phyloP scores from a whole-genome alignment of 1,140 invertebrate species.

The Drosophila athabasca region DNA sequence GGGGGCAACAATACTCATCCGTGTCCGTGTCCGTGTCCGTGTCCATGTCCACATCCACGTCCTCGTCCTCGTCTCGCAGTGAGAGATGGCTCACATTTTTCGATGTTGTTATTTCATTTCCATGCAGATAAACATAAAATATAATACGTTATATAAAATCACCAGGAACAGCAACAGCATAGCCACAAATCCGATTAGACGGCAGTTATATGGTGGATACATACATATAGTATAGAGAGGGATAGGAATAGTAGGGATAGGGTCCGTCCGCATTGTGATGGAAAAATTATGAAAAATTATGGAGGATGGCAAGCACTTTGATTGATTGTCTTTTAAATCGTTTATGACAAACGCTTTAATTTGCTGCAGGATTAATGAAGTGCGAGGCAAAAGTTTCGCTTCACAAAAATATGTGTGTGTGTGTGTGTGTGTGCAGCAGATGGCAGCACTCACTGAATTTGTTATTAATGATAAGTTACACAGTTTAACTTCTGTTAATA shows the following conservation, averaged over 20 bases:
- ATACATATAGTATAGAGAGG: background rate
- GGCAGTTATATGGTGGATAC: background rate
- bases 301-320: constrained; percentile 47
- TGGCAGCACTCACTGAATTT: constrained; percentile 11
- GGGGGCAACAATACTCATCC: background rate
- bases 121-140: constrained; percentile 72
- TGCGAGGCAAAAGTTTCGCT: constrained; percentile 43
- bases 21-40: too few relatives aligned
- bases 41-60: too few relatives aligned
- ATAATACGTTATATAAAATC: constrained; percentile 74
- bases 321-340: constrained; percentile 74
- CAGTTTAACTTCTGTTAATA: background rate
- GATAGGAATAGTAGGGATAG: background rate
- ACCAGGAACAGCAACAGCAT: constrained; percentile 39
- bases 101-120: constrained; percentile 72
- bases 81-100: constrained; percentile 41
- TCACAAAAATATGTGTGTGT: constrained; percentile 24
- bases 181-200: constrained; percentile 58
- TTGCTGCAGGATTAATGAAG: constrained; percentile 72
- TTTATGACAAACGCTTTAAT: constrained; percentile 75
- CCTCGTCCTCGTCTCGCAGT: background rate
- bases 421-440: constrained; percentile 18
- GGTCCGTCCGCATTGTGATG: constrained; percentile 19
- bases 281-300: constrained; percentile 68
- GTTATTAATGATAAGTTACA: constrained; percentile 29